Conservation (phyloP, 2,888 invertebrate species). For the Hoplodrina ambigua region DNA sequence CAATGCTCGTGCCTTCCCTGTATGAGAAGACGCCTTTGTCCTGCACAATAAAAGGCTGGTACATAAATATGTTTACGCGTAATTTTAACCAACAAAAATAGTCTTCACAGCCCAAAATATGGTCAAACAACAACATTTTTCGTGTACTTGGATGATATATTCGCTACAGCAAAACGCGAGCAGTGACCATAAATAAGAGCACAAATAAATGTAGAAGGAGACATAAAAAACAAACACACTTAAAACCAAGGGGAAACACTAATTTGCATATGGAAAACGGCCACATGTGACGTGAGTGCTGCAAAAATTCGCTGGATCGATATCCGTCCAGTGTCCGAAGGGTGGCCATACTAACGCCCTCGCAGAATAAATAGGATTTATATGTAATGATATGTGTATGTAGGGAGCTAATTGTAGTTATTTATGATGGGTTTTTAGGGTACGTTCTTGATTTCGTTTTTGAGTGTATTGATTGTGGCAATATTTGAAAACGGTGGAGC, state of each 20-base stretch:
- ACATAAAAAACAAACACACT: slow-evolving; percentile 87
- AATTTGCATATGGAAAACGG: slow-evolving; percentile 88
- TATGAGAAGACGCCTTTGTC: too few relatives aligned
- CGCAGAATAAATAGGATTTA: slow-evolving; percentile 61
- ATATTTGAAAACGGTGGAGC: not conserved
- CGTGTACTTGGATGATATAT: slow-evolving; percentile 44
- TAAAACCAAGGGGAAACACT: slow-evolving; percentile 83
- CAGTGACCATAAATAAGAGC: slow-evolving; percentile 53
- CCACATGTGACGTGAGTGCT: slow-evolving; percentile 78
- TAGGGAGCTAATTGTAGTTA: slow-evolving; percentile 57
- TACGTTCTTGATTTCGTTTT: slow-evolving; percentile 25
- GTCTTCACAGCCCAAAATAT: slow-evolving; percentile 3
- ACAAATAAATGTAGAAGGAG: slow-evolving; percentile 67
- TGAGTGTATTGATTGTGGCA: slow-evolving; percentile 19
- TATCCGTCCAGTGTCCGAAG: slow-evolving; percentile 63
- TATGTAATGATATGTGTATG: slow-evolving; percentile 60
- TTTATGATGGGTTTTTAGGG: slow-evolving; percentile 51
- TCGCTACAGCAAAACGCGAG: slow-evolving; percentile 43
- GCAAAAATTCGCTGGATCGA: slow-evolving; percentile 68
- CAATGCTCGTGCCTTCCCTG: too few relatives aligned
- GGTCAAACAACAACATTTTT: slow-evolving; percentile 10
- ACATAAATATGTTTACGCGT: too few relatives aligned
- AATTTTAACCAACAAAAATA: not conserved
- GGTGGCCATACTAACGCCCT: slow-evolving; percentile 58
- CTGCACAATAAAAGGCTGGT: too few relatives aligned